Conservation (phyloP, 1,140 invertebrate species). For the Pectinophora gossypiella region DNA sequence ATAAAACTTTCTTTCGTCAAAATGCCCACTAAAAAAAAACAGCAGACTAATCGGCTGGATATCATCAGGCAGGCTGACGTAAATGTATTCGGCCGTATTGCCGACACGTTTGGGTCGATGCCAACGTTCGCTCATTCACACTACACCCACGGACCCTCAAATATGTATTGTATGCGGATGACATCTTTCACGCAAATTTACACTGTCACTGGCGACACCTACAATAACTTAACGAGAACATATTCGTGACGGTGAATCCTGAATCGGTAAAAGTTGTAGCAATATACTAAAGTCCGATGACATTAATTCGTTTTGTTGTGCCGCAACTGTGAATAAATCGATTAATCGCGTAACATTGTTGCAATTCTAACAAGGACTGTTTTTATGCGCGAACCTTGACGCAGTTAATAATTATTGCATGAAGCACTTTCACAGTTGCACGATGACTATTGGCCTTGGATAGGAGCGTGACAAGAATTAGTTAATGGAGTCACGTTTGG, state of each 20-base stretch:
- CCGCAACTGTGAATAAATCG: neutral
- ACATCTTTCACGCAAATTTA: constrained; percentile 8
- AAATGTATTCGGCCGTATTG: constrained; percentile 19
- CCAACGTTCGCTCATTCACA: constrained; percentile 68
- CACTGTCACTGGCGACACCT: no score
- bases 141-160: constrained; percentile 42
- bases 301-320: no score
- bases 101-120: constrained; percentile 53
- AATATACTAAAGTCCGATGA: no score
- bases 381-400: constrained; percentile 22
- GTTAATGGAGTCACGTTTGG: constrained; percentile 10
- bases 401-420: constrained; percentile 30
- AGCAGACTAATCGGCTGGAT: constrained; percentile 22
- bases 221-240: no score
- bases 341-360: neutral
- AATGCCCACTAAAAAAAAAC: no score
- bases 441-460: constrained; percentile 3
- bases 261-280: no score
- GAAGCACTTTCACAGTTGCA: constrained; percentile 34
- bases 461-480: constrained; percentile 4
- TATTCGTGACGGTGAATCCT: no score
- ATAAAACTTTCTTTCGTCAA: no score
- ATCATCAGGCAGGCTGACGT: constrained; percentile 43
- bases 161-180: constrained; percentile 30
- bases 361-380: constrained; percentile 9